Percentiles rank a stretch among this genome's conserved stretches.
Evolutionary conservation across 1,140 invertebrate genomes (phyloP).

Genomic region (Eurosta solidaginis): DNA sequence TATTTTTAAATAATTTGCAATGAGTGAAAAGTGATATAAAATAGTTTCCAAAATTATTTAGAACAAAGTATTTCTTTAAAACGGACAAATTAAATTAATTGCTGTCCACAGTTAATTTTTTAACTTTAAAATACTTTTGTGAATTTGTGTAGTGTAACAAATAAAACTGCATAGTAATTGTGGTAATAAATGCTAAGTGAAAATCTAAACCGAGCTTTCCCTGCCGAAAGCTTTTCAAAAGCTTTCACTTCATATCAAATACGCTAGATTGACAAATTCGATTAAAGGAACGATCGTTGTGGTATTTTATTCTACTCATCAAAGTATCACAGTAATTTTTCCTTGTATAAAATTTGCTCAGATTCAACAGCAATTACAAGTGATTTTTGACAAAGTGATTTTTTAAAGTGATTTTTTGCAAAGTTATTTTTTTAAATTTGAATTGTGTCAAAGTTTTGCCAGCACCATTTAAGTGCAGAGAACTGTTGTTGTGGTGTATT

Average conservation of each 20-base stretch:
- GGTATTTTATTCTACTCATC: neutral
- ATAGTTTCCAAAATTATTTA: too few relatives aligned
- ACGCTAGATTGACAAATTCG: neutral
- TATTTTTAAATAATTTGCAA: too few relatives aligned
- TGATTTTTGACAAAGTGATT: neutral
- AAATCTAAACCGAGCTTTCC: neutral
- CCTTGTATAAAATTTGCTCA: constrained; percentile 48
- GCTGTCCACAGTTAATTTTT: too few relatives aligned
- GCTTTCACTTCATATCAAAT: neutral
- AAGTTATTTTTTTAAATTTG: too few relatives aligned
- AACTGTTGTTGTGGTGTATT: constrained; percentile 53
- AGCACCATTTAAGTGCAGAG: constrained; percentile 45
- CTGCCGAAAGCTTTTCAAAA: neutral
- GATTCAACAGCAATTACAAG: neutral
- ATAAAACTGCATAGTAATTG: neutral
- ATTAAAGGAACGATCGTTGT: constrained; percentile 32
- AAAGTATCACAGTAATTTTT: constrained; percentile 57
- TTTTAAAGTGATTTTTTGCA: constrained; percentile 31
- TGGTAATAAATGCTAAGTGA: neutral
- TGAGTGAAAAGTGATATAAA: too few relatives aligned
- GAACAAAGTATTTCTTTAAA: too few relatives aligned
- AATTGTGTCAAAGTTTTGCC: too few relatives aligned
- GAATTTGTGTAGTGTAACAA: neutral
- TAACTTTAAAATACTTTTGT: too few relatives aligned
- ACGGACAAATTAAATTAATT: constrained; percentile 12